Evolutionary conservation across 2,113 vertebrate genomes (phyloP).

Genomic region (Petromus typicus): DNA sequence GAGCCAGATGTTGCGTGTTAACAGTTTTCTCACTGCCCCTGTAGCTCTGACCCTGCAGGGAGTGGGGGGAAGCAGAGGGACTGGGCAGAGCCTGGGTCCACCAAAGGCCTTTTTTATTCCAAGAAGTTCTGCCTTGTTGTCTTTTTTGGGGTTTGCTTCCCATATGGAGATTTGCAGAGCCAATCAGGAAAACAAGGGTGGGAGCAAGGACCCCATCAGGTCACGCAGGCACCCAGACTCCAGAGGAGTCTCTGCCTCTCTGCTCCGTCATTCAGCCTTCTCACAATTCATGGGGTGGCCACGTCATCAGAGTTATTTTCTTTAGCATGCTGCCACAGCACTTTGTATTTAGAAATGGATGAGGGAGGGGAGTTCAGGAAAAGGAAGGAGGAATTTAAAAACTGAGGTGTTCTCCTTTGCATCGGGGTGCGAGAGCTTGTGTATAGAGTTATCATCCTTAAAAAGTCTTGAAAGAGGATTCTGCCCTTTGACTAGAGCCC

Average conservation of each 20-base stretch:
- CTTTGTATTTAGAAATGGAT: slow-evolving; percentile 55
- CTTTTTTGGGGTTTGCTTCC: neutral
- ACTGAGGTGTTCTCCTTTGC: slow-evolving; percentile 38
- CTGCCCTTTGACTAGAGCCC: neutral
- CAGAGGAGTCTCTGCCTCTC: slow-evolving; percentile 48
- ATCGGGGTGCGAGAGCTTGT: neutral
- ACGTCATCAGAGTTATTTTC: slow-evolving; percentile 74
- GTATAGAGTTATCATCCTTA: neutral
- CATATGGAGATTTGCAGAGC: neutral
- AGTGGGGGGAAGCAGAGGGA: neutral
- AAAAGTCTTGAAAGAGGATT: neutral
- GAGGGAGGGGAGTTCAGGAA: slow-evolving; percentile 5
- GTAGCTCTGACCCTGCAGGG: neutral
- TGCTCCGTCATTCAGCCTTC: slow-evolving; percentile 56
- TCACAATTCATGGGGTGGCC: neutral
- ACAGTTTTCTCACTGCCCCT: slow-evolving; percentile 60
- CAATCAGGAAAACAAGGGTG: neutral
- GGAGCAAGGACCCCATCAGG: slow-evolving; percentile 49
- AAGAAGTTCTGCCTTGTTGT: neutral
- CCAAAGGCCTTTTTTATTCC: neutral
- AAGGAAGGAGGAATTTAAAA: slow-evolving; percentile 25
- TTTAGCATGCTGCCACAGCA: slow-evolving; percentile 21
- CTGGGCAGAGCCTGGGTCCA: neutral
- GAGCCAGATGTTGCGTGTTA: slow-evolving; percentile 75
- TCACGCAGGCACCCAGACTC: slow-evolving; percentile 28